Conservation (phyloP, 2,888 invertebrate genomes). For the Acronicta psi region DNA sequence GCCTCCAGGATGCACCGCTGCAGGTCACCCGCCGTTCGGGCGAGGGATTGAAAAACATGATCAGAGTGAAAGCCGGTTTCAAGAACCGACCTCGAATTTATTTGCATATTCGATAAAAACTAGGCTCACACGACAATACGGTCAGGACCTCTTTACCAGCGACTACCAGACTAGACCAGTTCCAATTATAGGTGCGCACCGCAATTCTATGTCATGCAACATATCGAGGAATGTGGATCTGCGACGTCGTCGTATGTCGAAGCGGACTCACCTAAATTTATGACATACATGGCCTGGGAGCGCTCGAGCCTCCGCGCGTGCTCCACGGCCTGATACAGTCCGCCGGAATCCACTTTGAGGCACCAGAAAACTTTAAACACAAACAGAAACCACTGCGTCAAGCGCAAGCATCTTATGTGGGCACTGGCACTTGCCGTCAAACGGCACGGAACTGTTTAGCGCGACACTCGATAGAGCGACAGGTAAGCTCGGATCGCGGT, state of each 20-base stretch:
- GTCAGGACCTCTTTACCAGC: conserved; percentile 64
- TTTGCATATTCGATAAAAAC: conserved; percentile 69
- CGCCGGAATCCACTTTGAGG: conserved; percentile 86
- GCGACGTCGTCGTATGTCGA: conserved; percentile 66
- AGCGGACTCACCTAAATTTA: conserved; percentile 88
- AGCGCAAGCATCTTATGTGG: conserved; percentile 84
- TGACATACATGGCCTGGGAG: conserved; percentile 89
- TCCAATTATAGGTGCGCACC: conserved; percentile 77
- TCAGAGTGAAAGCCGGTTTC: conserved; percentile 72
- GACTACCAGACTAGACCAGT: conserved; percentile 81
- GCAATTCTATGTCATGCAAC: conserved; percentile 63
- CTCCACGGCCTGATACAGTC: conserved; percentile 87
- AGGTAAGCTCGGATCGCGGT: conserved; percentile 76
- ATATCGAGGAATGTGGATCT: conserved; percentile 74
- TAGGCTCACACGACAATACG: conserved; percentile 59
- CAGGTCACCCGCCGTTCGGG: conserved; percentile 28
- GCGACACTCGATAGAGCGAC: conserved; percentile 69
- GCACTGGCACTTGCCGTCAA: conserved; percentile 74
- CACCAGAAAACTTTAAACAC: conserved; percentile 82
- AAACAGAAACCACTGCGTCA: conserved; percentile 80
- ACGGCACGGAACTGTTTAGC: conserved; percentile 68
- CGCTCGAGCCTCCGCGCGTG: conserved; percentile 86
- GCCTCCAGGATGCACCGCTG: conserved; percentile 35
- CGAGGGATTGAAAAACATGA: conserved; percentile 39
- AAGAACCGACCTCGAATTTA: conserved; percentile 64